These are phyloP conservation scores for Cryptus armator DNA, from an alignment of 2,888 invertebrate species.

Conservation along the genomic window DNA sequence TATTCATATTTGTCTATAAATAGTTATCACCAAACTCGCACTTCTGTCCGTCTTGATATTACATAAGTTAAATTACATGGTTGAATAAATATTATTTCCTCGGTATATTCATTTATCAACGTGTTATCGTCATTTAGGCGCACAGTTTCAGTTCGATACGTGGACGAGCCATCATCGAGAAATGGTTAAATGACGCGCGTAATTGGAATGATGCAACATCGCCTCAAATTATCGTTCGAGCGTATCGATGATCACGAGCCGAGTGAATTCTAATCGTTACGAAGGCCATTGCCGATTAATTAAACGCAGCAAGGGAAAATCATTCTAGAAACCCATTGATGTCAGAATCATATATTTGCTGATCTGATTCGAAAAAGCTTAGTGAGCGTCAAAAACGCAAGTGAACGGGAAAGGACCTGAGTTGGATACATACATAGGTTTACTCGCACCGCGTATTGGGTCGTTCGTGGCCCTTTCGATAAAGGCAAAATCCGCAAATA, in stretches of 20 bases:
- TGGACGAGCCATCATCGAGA: not conserved
- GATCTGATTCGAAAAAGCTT: not conserved
- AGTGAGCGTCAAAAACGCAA: not conserved
- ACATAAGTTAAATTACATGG: too few species aligned
- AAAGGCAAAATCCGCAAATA: constrained; percentile 71
- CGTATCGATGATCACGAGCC: constrained; percentile 4
- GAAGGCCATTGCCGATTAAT: constrained; percentile 40
- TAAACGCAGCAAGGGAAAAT: constrained; percentile 17
- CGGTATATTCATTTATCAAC: not conserved
- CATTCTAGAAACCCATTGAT: not conserved
- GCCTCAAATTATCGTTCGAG: constrained; percentile 3
- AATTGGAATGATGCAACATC: constrained; percentile 16
- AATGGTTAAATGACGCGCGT: not conserved
- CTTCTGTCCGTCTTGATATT: too few species aligned
- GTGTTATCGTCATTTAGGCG: not conserved
- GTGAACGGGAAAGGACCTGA: too few species aligned
- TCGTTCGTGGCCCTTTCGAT: constrained; percentile 60
- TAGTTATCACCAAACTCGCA: too few species aligned
- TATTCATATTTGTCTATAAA: too few species aligned
- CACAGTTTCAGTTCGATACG: not conserved
- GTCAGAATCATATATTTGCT: not conserved
- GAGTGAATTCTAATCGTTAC: constrained; percentile 23
- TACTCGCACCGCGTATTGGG: not conserved
- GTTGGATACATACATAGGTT: too few species aligned
- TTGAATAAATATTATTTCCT: too few species aligned